These are phyloP conservation scores for Agonopterix heracliana DNA, from an alignment of 2,888 invertebrate species.

Conservation along the genomic window DNA sequence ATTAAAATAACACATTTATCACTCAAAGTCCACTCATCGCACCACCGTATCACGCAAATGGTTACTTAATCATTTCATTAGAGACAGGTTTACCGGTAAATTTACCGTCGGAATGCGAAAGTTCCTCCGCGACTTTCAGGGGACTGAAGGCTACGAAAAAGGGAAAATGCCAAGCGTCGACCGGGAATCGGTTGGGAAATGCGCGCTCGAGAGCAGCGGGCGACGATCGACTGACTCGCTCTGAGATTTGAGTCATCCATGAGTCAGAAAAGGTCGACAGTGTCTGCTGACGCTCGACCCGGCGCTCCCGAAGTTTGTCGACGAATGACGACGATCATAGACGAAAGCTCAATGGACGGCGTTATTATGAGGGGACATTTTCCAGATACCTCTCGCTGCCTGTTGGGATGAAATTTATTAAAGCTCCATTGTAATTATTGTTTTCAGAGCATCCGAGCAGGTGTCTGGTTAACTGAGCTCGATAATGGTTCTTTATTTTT, in stretches of 20 bases:
- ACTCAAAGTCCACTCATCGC: constrained; percentile 12
- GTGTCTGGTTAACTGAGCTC: no score
- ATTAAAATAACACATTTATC: constrained; percentile 13
- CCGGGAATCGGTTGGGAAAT: constrained; percentile 60
- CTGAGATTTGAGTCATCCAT: constrained; percentile 35
- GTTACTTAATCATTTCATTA: constrained; percentile 65
- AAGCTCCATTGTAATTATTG: background rate
- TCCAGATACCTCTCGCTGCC: constrained; percentile 25
- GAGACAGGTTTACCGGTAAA: constrained; percentile 33
- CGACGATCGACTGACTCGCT: constrained; percentile 35
- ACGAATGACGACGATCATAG: constrained; percentile 32
- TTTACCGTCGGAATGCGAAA: constrained; percentile 22
- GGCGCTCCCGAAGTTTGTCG: constrained; percentile 38
- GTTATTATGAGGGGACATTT: constrained; percentile 56
- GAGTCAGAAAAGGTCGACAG: constrained; percentile 47
- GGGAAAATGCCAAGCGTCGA: constrained; percentile 67
- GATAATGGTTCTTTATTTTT: no score
- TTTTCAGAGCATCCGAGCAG: no score
- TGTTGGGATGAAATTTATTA: background rate
- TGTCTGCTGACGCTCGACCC: constrained; percentile 18
- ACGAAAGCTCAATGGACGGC: constrained; percentile 65
- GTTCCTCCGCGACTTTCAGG: constrained; percentile 41
- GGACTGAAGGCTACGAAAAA: constrained; percentile 70
- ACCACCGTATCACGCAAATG: constrained; percentile 24
- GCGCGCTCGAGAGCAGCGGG: constrained; percentile 25